Evolutionary conservation across 2,888 invertebrate genomes (phyloP).

Genomic region (Tachina lurida): DNA sequence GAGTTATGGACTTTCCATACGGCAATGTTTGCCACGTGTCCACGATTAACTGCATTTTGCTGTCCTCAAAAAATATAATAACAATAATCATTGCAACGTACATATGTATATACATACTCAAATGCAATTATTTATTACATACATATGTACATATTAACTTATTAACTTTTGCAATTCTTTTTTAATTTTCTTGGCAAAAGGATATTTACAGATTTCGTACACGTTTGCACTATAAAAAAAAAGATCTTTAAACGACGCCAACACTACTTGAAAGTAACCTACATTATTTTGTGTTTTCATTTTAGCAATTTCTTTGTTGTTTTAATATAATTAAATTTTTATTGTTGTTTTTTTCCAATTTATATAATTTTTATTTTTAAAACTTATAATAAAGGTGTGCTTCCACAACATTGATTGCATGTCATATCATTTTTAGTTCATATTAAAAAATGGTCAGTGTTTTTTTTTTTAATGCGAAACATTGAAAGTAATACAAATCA

Average conservation of each 20-base stretch:
- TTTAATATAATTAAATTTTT: constrained; percentile 5
- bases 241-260: background rate
- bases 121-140: background rate
- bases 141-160: background rate
- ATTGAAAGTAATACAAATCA: constrained; percentile 43
- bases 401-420: constrained; percentile 2
- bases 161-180: background rate
- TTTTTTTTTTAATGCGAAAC: constrained; percentile 8
- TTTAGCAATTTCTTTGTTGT: constrained; percentile 36
- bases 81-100: too few relatives aligned
- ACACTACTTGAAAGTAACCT: constrained; percentile 39
- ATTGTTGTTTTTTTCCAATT: constrained; percentile 4
- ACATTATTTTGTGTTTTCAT: constrained; percentile 34
- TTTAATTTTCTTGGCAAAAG: background rate
- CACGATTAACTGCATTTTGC: too few relatives aligned
- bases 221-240: constrained; percentile 17
- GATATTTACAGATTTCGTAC: constrained; percentile 46
- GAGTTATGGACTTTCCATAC: too few relatives aligned
- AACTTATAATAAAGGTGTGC: constrained; percentile 32
- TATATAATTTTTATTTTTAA: constrained; percentile 18
- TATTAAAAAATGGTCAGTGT: constrained; percentile 33
- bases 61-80: too few relatives aligned
- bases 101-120: too few relatives aligned
- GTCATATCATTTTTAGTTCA: constrained; percentile 19
- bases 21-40: too few relatives aligned